Percentiles rank a stretch among this genome's conserved stretches.
These are phyloP conservation scores for Epirrhoe tristata DNA, from an alignment of 2,888 invertebrate genomes.

Conservation along the genomic window DNA sequence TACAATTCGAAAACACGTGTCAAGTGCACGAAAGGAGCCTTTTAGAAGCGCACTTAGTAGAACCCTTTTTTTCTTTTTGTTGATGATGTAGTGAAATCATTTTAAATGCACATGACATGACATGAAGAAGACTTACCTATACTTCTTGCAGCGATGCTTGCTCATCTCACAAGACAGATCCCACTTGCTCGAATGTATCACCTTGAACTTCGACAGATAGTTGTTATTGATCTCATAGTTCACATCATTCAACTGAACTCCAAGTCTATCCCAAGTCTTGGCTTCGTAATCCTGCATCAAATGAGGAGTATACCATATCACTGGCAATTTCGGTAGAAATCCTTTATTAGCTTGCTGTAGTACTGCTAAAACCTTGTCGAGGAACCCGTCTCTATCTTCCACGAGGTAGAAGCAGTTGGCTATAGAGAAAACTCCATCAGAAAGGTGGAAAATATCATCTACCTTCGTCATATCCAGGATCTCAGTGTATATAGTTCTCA, in stretches of 20 bases:
- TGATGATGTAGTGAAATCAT: too few relatives aligned
- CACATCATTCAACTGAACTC: constrained; percentile 90
- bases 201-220: constrained; percentile 88
- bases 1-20: too few relatives aligned
- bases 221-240: constrained; percentile 88
- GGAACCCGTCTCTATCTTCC: constrained; percentile 90
- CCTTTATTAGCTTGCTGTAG: constrained; percentile 86
- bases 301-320: constrained; percentile 90
- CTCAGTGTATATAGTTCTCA: constrained; percentile 89
- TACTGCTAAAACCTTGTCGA: constrained; percentile 86
- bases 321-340: constrained; percentile 82
- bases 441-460: constrained; percentile 91
- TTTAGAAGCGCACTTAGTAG: too few relatives aligned
- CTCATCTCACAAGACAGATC: constrained; percentile 88
- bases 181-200: constrained; percentile 92
- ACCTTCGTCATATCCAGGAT: constrained; percentile 89
- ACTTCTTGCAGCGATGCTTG: constrained; percentile 62
- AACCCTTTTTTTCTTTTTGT: too few relatives aligned
- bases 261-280: constrained; percentile 76
- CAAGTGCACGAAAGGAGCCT: too few relatives aligned
- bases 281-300: constrained; percentile 78
- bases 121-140: constrained; percentile 52
- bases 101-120: too few relatives aligned
- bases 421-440: constrained; percentile 90
- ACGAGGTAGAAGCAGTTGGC: constrained; percentile 88